Evolutionary conservation across 2,888 invertebrate genomes (phyloP).

Genomic region (Lasioglossum morio): DNA sequence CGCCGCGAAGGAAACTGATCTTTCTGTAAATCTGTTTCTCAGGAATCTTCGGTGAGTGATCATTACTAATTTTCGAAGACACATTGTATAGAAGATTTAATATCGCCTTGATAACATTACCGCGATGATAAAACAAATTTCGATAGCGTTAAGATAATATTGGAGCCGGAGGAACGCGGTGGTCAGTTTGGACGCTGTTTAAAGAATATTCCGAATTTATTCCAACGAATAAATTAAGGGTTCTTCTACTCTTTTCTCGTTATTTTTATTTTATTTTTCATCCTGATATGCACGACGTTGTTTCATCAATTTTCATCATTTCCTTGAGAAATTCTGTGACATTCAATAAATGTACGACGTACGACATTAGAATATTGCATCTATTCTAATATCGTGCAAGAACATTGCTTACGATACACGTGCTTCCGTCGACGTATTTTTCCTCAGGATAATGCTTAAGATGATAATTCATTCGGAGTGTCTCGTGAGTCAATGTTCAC

Average conservation of each 20-base stretch:
- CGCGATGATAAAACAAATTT: no score
- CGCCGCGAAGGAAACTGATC: constrained; percentile 4
- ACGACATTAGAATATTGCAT: not conserved
- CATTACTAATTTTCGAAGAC: not conserved
- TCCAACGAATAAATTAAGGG: not conserved
- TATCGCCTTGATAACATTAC: not conserved
- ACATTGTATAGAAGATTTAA: not conserved
- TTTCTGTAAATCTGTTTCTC: not conserved
- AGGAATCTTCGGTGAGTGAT: constrained; percentile 28
- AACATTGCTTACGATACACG: not conserved
- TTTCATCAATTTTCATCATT: not conserved
- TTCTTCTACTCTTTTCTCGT: not conserved
- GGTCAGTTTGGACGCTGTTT: not conserved
- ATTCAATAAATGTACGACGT: not conserved
- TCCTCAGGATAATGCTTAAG: not conserved
- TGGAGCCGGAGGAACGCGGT: not conserved
- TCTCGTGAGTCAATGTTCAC: not conserved
- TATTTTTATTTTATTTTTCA: not conserved
- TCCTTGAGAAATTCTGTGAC: not conserved
- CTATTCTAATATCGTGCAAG: no score
- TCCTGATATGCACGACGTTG: not conserved
- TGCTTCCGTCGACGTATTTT: not conserved
- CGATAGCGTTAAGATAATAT: not conserved
- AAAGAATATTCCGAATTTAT: not conserved
- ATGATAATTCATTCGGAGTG: constrained; percentile 29